Evolutionary conservation across 2,113 vertebrate genomes (phyloP).

Genomic region (Haemorhous mexicanus): DNA sequence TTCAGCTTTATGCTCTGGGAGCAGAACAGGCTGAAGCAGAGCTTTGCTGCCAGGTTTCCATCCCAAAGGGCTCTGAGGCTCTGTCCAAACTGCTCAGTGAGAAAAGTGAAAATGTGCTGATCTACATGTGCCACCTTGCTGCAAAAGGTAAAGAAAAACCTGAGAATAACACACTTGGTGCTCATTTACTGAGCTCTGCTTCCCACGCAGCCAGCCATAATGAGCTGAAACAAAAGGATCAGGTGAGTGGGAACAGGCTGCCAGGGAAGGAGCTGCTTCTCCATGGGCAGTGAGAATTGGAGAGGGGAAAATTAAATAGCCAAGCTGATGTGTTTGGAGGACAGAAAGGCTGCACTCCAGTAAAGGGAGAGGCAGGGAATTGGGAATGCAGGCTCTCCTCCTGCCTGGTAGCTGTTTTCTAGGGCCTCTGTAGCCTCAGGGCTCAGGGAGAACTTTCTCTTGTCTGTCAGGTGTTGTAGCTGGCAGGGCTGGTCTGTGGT

Average conservation of each 20-base stretch:
- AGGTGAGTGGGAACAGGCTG: background rate
- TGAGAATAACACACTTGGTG: background rate
- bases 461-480: background rate
- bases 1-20: background rate
- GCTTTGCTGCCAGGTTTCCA: background rate
- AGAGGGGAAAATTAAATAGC: background rate
- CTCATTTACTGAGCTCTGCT: constrained; percentile 15
- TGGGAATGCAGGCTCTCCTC: background rate
- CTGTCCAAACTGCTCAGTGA: background rate
- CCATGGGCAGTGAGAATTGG: background rate
- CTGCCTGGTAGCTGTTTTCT: background rate
- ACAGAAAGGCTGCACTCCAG: background rate
- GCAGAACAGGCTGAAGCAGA: background rate
- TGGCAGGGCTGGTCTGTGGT: background rate
- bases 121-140: background rate
- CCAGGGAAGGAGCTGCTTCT: background rate
- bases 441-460: background rate
- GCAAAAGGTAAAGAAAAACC: background rate
- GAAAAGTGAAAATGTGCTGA: background rate
- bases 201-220: background rate
- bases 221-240: constrained; percentile 30
- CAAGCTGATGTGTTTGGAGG: background rate
- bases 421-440: background rate
- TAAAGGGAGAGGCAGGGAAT: background rate
- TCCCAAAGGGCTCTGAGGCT: background rate